A percentile compares a stretch with the other conserved stretches of the same genome.
phyloP scores from a whole-genome alignment of 2,888 invertebrate species.

The Agonopterix subpropinquella region DNA sequence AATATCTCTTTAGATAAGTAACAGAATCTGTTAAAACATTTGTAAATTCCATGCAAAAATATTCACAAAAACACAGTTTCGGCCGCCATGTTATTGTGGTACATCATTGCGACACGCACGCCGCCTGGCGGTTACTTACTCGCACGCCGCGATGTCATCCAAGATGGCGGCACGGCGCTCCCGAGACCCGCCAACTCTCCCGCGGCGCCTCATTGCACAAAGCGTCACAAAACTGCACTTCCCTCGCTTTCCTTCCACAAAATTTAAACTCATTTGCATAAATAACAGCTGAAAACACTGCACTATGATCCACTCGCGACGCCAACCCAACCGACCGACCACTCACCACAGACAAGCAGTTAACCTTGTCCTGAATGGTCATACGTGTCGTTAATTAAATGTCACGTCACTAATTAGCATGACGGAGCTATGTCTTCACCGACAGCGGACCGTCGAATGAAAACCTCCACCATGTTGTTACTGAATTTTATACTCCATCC shows the following conservation, averaged over 20 bases:
- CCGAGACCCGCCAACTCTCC: slow-evolving; percentile 22
- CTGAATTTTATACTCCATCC: slow-evolving; percentile 77
- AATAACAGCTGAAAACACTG: slow-evolving; percentile 21
- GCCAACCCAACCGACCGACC: slow-evolving; percentile 1
- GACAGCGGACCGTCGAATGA: slow-evolving; percentile 73
- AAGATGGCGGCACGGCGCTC: slow-evolving; percentile 52
- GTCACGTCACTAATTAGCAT: slow-evolving; percentile 49
- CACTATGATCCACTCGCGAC: slow-evolving; percentile 1
- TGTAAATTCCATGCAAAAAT: slow-evolving; percentile 54
- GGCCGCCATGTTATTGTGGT: slow-evolving; percentile 51
- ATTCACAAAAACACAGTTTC: slow-evolving; percentile 49
- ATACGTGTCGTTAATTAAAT: slow-evolving; percentile 20
- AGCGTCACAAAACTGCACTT: slow-evolving; percentile 40
- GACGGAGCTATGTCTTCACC: slow-evolving; percentile 71
- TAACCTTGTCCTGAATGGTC: background rate
- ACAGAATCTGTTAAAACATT: background rate
- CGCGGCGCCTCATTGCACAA: slow-evolving; percentile 26
- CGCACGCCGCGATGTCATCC: slow-evolving; percentile 42
- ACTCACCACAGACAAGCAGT: background rate
- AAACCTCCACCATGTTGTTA: slow-evolving; percentile 75
- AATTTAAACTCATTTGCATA: slow-evolving; percentile 40
- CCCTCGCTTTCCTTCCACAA: slow-evolving; percentile 17
- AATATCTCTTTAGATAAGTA: no score
- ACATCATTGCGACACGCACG: slow-evolving; percentile 55
- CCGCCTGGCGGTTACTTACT: slow-evolving; percentile 52